These are phyloP conservation scores for Nomada fabriciana DNA, from an alignment of 2,888 invertebrate species.

Conservation along the genomic window DNA sequence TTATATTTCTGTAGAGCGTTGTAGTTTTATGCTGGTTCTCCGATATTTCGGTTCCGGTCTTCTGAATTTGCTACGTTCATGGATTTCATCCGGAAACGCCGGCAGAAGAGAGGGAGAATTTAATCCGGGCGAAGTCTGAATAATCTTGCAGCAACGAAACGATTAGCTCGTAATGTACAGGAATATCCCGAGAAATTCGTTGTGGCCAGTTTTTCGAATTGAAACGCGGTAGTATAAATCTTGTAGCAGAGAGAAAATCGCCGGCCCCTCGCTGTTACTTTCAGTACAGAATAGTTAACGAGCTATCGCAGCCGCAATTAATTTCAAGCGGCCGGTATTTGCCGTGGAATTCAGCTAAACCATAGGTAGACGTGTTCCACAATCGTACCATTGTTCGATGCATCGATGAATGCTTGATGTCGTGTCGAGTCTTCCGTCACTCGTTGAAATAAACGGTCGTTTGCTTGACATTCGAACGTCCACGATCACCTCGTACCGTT, in stretches of 20 bases:
- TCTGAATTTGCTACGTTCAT: conserved; percentile 29
- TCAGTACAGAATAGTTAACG: conserved; percentile 19
- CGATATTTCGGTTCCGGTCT: conserved; percentile 26
- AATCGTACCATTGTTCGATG: conserved; percentile 32
- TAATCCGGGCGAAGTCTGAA: conserved; percentile 26
- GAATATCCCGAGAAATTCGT: too few relatives aligned
- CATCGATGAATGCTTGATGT: conserved; percentile 36
- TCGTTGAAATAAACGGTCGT: conserved; percentile 40
- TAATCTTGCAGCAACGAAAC: conserved; percentile 30
- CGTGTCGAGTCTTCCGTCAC: conserved; percentile 23
- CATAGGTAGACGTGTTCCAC: conserved; percentile 16
- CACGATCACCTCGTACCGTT: conserved; percentile 49
- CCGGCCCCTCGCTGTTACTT: not conserved
- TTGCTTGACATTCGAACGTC: conserved; percentile 38
- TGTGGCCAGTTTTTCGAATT: not conserved
- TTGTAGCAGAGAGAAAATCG: not conserved
- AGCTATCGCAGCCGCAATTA: conserved; percentile 36
- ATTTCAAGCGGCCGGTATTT: conserved; percentile 39
- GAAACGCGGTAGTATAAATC: too few relatives aligned
- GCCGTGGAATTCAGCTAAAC: conserved; percentile 38
- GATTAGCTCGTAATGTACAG: not conserved
- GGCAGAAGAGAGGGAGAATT: not conserved
- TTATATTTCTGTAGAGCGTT: conserved; percentile 29
- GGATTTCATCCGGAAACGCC: conserved; percentile 18
- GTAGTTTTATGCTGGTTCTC: conserved; percentile 20